Conservation (phyloP, 2,797 vertebrate genomes). For the Galagoides demidoff region DNA sequence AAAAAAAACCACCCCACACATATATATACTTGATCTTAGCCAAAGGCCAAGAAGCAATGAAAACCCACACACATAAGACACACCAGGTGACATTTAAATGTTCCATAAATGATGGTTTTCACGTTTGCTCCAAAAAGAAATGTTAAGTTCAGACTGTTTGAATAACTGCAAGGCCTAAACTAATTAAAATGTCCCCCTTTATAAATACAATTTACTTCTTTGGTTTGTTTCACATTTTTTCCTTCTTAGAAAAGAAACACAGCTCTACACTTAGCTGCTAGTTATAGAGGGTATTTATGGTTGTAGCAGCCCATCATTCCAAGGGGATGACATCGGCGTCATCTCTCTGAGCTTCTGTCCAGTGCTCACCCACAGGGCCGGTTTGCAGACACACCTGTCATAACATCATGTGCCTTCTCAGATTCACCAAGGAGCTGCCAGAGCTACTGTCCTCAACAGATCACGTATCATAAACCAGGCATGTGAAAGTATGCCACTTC, state of each 20-base stretch:
- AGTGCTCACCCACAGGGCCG: slow-evolving; percentile 87
- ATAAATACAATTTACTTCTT: slow-evolving; percentile 83
- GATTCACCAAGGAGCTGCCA: slow-evolving; percentile 77
- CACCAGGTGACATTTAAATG: slow-evolving; percentile 82
- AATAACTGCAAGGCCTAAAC: slow-evolving; percentile 81
- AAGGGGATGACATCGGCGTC: slow-evolving; percentile 87
- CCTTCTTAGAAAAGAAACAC: slow-evolving; percentile 83
- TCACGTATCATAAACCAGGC: background rate
- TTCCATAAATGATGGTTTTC: slow-evolving; percentile 83
- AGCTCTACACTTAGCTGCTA: slow-evolving; percentile 83
- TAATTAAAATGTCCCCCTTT: slow-evolving; percentile 85
- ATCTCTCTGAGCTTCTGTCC: slow-evolving; percentile 84
- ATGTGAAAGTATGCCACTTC: background rate
- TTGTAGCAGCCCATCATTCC: slow-evolving; percentile 86
- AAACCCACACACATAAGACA: slow-evolving; percentile 49
- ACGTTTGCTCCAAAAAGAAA: slow-evolving; percentile 83
- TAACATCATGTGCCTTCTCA: slow-evolving; percentile 81
- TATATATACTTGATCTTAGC: background rate
- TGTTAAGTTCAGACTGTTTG: slow-evolving; percentile 80
- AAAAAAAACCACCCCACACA: background rate
- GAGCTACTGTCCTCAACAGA: slow-evolving; percentile 51
- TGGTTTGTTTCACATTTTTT: slow-evolving; percentile 85
- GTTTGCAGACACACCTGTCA: slow-evolving; percentile 81
- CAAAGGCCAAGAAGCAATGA: background rate
- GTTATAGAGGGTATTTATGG: slow-evolving; percentile 85